Evolutionary conservation across 1,140 invertebrate genomes (phyloP).

Genomic region (Lepidurus apus): DNA sequence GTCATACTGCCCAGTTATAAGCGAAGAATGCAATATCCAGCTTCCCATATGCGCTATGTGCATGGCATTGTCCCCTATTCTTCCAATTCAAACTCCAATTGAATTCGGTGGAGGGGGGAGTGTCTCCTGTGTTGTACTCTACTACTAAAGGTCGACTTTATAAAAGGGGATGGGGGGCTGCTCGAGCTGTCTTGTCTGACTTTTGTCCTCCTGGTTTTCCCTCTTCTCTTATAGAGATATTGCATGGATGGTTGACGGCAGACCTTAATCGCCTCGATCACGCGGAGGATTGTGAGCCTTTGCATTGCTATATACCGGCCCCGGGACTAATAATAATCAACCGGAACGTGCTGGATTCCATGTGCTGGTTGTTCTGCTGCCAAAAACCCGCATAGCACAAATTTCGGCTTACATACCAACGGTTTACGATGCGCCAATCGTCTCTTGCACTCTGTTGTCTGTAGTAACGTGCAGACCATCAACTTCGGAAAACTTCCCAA

Average conservation of each 20-base stretch:
- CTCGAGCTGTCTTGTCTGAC: background rate
- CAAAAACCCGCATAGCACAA: background rate
- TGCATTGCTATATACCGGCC: background rate
- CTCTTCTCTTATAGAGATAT: background rate
- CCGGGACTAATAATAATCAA: constrained; percentile 19
- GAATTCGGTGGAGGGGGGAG: background rate
- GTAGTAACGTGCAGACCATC: background rate
- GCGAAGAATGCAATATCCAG: constrained; percentile 2
- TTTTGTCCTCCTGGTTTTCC: background rate
- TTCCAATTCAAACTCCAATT: constrained; percentile 5
- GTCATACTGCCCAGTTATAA: background rate
- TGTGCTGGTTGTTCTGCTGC: background rate
- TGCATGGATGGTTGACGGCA: constrained; percentile 18
- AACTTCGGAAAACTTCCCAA: background rate
- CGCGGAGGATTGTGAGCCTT: background rate
- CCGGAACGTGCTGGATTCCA: constrained; percentile 1
- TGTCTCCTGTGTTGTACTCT: background rate
- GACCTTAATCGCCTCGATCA: background rate
- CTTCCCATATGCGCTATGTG: background rate
- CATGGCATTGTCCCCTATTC: background rate
- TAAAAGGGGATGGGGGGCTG: background rate
- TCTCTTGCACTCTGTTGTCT: background rate
- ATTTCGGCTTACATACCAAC: background rate
- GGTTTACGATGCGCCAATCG: constrained; percentile 5
- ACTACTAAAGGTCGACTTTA: background rate